These are phyloP conservation scores for Cheirogaleus major DNA, from an alignment of 2,797 vertebrate genomes.

Conservation along the genomic window DNA sequence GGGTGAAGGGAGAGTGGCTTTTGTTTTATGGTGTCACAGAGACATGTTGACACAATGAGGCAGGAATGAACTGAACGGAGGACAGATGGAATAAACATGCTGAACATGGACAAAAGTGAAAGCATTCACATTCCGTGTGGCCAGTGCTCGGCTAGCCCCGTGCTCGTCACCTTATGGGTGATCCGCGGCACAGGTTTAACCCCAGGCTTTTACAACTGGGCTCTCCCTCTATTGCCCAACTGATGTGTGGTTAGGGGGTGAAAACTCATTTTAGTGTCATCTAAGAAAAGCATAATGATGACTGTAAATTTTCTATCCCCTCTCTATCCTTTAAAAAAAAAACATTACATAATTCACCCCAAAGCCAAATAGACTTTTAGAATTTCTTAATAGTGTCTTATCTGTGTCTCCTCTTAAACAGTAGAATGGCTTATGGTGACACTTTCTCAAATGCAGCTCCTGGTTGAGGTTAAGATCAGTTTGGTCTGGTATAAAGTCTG, in stretches of 20 bases:
- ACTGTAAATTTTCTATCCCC: not conserved
- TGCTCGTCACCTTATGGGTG: not conserved
- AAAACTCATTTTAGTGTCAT: slow-evolving; percentile 14
- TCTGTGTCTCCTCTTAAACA: not conserved
- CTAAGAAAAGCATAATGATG: not conserved
- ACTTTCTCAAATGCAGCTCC: not conserved
- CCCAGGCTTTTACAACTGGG: not conserved
- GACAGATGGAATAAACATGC: not conserved
- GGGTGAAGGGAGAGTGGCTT: not conserved
- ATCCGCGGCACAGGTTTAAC: not conserved
- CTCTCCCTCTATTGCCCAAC: not conserved
- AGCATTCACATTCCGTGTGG: not conserved
- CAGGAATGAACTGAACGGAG: not conserved
- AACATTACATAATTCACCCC: not conserved
- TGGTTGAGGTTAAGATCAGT: not conserved
- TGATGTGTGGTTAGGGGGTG: not conserved
- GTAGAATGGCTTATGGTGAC: not conserved
- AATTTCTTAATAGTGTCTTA: slow-evolving; percentile 4
- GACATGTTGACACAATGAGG: not conserved
- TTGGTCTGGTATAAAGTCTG: not conserved
- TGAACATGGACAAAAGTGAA: not conserved
- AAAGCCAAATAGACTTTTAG: slow-evolving; percentile 1
- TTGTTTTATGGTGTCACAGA: not conserved
- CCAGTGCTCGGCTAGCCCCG: not conserved
- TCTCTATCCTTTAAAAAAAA: slow-evolving; percentile 20